These are phyloP conservation scores for Colinus virginianus DNA, from an alignment of 2,113 vertebrate species.

Conservation along the genomic window DNA sequence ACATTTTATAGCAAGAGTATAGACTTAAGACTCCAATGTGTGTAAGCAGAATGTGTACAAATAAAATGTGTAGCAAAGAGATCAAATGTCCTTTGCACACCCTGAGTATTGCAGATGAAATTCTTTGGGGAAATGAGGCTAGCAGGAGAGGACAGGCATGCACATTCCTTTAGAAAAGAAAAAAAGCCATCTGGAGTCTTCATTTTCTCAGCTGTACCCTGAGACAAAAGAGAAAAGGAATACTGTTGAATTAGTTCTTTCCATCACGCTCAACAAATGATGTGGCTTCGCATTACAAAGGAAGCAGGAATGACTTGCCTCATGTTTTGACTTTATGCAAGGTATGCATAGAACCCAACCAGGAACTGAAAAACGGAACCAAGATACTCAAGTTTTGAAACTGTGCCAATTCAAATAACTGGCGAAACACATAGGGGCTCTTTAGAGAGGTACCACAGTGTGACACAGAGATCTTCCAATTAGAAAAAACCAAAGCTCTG, in stretches of 20 bases:
- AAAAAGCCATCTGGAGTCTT: constrained; percentile 30
- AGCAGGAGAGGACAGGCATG: neutral
- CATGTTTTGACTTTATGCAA: constrained; percentile 47
- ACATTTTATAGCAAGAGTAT: neutral
- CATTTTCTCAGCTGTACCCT: constrained; percentile 45
- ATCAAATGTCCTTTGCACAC: neutral
- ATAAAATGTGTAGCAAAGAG: constrained; percentile 9
- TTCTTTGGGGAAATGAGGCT: neutral
- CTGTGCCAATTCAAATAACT: constrained; percentile 9
- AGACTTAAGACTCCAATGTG: neutral
- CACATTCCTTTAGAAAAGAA: constrained; percentile 27
- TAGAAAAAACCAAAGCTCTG: constrained; percentile 14
- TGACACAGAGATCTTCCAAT: neutral
- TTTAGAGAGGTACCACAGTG: constrained; percentile 5
- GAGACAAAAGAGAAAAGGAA: constrained; percentile 46
- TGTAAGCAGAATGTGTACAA: neutral
- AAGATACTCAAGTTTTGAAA: constrained; percentile 20
- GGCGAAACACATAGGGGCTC: neutral
- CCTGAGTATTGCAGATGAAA: neutral
- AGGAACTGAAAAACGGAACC: neutral
- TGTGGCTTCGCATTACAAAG: constrained; percentile 33
- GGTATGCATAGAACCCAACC: neutral
- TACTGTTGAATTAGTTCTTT: constrained; percentile 40
- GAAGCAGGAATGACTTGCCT: constrained; percentile 47
- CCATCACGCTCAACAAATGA: constrained; percentile 10